Base-by-base conservation (phyloP, 2,797 vertebrate species). In the Naso thynnoides region DNA sequence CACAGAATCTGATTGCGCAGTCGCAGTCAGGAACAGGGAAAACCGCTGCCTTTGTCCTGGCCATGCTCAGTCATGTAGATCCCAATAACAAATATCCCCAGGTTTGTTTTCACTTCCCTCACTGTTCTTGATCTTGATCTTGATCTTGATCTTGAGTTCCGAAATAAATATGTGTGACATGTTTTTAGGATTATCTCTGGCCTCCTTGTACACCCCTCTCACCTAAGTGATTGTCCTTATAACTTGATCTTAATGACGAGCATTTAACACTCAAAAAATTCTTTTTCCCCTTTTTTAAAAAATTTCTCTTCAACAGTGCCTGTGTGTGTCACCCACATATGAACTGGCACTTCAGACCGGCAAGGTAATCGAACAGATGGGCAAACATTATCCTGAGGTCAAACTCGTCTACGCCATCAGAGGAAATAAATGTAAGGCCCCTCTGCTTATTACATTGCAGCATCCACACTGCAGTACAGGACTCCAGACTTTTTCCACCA, bases 301-400 rank as follows among this genome's bases (percentile, higher is more conserved):
- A n/a, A 16, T 54, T 66, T 26, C 6, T 76, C 0, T 61, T 56
- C 8, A 5, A 49, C 78, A 99, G 98, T 97, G 96, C 88, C 91
- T 99, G 78, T 99, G 98, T 89, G 97, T 99, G 62, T 99, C 98
- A 23, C 98, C 98, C 36, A 99, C 98, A 0, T 99, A 98, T 0
- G 98, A 99, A 86, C 93, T 99, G 75, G 97, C 98, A 0, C 96
- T 99, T 79, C 98, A 99, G 87, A 99, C 97, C 0, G 98, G 97
- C 15, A 98, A 98, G 88, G 98, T 99, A 73, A 99, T 99, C 9
- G 97, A 99, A 78, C 97, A 98, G 93, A 99, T 99, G 98, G 98
- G 98, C 6, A 95, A 93, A 86, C 94, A 95, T 81, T 97, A 98
- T 63, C 96, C 97, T 0, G 97, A 98, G 80, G 95, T 99, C 81